Base-by-base conservation (phyloP, 2,113 vertebrate species). In the Chaetops frenatus region DNA sequence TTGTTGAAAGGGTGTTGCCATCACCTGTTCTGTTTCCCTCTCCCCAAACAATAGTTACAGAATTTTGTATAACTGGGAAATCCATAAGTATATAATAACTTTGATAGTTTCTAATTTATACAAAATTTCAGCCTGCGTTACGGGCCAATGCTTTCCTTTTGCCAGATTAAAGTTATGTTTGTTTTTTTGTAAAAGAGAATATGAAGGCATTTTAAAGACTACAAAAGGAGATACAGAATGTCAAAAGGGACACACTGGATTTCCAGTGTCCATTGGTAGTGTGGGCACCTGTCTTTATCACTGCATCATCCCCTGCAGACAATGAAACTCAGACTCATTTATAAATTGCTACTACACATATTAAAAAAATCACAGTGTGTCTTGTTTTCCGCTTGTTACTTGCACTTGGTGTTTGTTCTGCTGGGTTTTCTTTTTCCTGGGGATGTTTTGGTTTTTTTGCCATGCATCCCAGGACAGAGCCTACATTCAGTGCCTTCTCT, bases 261-360 rank as follows among this genome's bases (percentile, higher is more conserved):
- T 87, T 66, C 50, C 28, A 64, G 31, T 48, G 65, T 33, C 72
- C 64, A 33, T 7, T 48, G 31, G 19, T n/a, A 51, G 5, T 0
- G 0, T 36, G 67, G 25, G 38, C 44, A 35, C 14, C 11, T 74
- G 21, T 24, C 33, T 78, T 38, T 56, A n/a, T 66, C 0, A 0
- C 15, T 45, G 45, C 18, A 35, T 83, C 19, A 20, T 29, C 58
- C 6, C 7, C 11, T 1, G 6, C 40, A 81, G 50, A 56, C 44
- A 85, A 18, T 53, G 65, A 87, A 87, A 69, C 8, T 3, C n/a
- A 53, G n/a, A 25, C n/a, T 48, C 2, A 1, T 53, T 28, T 62
- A 67, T n/a, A 45, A 67, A 60, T 62, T 25, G 36, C 15, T 53
- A 5, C 27, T 64, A 27, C 20, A 58, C 10, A 21, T 42, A 20